Evolutionary conservation across 2,797 vertebrate species (phyloP).

Genomic region (Cynopterus sphinx): DNA sequence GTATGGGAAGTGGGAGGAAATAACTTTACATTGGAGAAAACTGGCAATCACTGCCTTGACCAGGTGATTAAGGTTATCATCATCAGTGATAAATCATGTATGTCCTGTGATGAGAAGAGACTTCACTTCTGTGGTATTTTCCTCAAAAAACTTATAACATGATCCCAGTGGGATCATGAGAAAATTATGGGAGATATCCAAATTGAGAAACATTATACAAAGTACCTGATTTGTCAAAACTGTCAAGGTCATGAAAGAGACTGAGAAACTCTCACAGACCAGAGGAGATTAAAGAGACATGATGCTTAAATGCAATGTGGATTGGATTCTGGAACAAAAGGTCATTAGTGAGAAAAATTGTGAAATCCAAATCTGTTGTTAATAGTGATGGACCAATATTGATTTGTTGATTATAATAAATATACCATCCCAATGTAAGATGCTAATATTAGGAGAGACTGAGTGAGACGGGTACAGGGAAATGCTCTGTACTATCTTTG

Average conservation of each 20-base stretch:
- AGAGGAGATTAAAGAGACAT: neutral
- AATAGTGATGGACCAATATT: neutral
- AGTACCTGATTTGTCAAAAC: neutral
- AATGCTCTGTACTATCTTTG: neutral
- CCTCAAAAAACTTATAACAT: neutral
- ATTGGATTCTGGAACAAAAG: neutral
- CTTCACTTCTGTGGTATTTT: neutral
- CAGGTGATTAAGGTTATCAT: neutral
- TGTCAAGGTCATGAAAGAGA: neutral
- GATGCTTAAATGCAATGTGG: neutral
- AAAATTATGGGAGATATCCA: neutral
- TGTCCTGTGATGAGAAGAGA: neutral
- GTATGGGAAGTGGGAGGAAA: neutral
- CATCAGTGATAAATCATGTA: neutral
- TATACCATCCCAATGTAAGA: neutral
- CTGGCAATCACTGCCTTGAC: neutral
- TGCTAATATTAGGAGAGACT: neutral
- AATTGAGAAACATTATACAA: neutral
- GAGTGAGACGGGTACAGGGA: neutral
- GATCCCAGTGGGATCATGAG: neutral
- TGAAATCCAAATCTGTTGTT: neutral
- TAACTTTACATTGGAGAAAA: neutral
- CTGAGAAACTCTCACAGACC: neutral
- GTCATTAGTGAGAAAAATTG: neutral
- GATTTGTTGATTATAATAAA: slow-evolving; percentile 3